Evolutionary conservation across 1,140 invertebrate genomes (phyloP), one percentile per base, ranked within the genome.

Genomic region (Tetramorium simillimum): DNA sequence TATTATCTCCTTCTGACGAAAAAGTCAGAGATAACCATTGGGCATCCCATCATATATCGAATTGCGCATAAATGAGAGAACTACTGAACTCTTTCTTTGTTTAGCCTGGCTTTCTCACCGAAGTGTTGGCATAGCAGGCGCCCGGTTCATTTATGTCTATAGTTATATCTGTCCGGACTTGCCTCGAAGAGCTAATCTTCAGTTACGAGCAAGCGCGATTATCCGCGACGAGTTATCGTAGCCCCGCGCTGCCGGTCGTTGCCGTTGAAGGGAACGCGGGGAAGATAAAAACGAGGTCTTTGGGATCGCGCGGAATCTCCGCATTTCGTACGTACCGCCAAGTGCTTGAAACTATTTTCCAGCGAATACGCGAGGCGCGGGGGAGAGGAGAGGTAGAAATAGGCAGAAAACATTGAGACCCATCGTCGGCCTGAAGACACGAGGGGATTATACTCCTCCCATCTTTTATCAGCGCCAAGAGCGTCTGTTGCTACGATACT

Each of bases 381-480:
- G 18, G 24, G 14, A 40, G 12, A 21, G 16, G 21, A 37, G 40
- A 28, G 49, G 40, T 7, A 53, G 14, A 33, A 24, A 40, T 67
- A 28, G 51, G 37, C 67, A 53, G 16, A 24, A 58, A 62, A 49
- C 37, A 77, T 86, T 86, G 72, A 60, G 46, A 77, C 43, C 28
- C 46, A 40, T 77, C 43, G 73, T 58, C 75, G 73, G 56, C 53
- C 46, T 69, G 76, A 78, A 84, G 70, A 58, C 62, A 73, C 37
- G 77, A 56, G 77, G 53, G 58, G 69, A 56, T 67, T 76, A 56
- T 28, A 21, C 10, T 33, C 65, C 67, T 28, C 60, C 69, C 46
- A 62, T 73, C 70, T 81, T 89, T 89, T 89, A 89, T 87, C 86
- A 88, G 70, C 73, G 67, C 60, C 77, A 80, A 80, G 78, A 90